Evolutionary conservation across 2,797 vertebrate genomes (phyloP).

Genomic region (Hydrophis major): DNA sequence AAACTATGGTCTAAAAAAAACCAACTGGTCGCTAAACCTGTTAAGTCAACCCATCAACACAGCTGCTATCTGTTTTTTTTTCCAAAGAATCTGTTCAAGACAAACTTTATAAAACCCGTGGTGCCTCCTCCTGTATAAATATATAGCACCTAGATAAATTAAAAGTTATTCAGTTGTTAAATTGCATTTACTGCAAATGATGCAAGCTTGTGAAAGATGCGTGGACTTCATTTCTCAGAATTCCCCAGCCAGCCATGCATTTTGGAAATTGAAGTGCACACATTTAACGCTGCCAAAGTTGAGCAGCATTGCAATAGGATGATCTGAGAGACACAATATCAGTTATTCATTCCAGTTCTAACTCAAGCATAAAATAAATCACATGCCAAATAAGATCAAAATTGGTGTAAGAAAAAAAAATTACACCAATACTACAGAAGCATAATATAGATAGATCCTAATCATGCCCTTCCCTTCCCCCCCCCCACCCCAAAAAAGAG

Average conservation of each 20-base stretch:
- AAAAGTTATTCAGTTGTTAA: background rate
- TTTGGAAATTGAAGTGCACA: background rate
- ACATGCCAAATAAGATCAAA: background rate
- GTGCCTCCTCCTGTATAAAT: background rate
- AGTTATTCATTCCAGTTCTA: background rate
- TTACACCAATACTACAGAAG: rapidly evolving
- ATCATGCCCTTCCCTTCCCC: background rate
- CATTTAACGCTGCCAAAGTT: background rate
- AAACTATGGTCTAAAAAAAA: background rate
- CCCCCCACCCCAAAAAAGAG: background rate
- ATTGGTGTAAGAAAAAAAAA: background rate
- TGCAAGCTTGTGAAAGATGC: background rate
- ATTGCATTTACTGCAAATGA: background rate
- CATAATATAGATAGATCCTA: background rate
- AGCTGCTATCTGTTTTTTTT: background rate
- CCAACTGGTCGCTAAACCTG: background rate
- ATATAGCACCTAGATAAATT: background rate
- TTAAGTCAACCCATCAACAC: background rate
- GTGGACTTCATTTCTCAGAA: background rate
- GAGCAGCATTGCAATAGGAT: background rate
- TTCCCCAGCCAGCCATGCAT: background rate
- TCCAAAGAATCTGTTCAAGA: background rate
- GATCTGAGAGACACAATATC: background rate
- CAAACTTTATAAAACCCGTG: background rate
- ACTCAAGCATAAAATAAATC: background rate